Percentiles rank a stretch among this genome's conserved stretches.
These are phyloP conservation scores for Hedychridium roseum DNA, from an alignment of 2,888 invertebrate species.

Conservation along the genomic window DNA sequence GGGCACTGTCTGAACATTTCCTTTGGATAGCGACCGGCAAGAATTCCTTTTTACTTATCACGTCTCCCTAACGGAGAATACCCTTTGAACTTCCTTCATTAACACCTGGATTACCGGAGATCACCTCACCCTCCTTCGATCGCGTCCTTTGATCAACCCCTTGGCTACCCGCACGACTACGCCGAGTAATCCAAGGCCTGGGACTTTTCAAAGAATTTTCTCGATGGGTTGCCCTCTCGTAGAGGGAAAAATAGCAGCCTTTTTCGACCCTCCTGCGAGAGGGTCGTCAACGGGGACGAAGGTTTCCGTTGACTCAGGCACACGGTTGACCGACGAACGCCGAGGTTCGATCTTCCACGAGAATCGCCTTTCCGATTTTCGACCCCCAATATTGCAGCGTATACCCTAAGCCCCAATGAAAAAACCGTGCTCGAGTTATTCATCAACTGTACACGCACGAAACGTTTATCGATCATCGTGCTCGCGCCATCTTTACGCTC, in stretches of 20 bases:
- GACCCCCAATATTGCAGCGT: too few species aligned
- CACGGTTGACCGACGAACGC: slow-evolving; percentile 24
- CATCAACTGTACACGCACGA: too few species aligned
- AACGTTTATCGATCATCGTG: too few species aligned
- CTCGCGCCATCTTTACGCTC: too few species aligned
- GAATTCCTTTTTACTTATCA: slow-evolving; percentile 23
- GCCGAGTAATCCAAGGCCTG: slow-evolving; percentile 24
- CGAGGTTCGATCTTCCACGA: slow-evolving; percentile 21
- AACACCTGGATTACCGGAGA: slow-evolving; percentile 34
- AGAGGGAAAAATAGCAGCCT: slow-evolving; percentile 16
- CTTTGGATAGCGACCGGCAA: too few species aligned
- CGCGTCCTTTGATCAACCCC: slow-evolving; percentile 30
- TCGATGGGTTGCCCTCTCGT: slow-evolving; percentile 17
- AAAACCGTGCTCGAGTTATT: too few species aligned
- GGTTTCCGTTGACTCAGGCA: slow-evolving; percentile 12
- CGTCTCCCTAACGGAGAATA: slow-evolving; percentile 8
- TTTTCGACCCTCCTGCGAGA: slow-evolving; percentile 15
- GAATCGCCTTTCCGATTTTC: slow-evolving; percentile 13
- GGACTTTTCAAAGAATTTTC: slow-evolving; percentile 27
- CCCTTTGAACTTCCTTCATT: slow-evolving; percentile 36
- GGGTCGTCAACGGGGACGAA: slow-evolving; percentile 8
- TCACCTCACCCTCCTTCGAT: slow-evolving; percentile 19
- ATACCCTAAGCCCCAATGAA: too few species aligned
- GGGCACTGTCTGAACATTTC: too few species aligned
- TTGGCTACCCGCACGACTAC: slow-evolving; percentile 6